These are phyloP conservation scores for Nothocercus julius DNA, from an alignment of 2,113 vertebrate genomes.

Conservation along the genomic window DNA sequence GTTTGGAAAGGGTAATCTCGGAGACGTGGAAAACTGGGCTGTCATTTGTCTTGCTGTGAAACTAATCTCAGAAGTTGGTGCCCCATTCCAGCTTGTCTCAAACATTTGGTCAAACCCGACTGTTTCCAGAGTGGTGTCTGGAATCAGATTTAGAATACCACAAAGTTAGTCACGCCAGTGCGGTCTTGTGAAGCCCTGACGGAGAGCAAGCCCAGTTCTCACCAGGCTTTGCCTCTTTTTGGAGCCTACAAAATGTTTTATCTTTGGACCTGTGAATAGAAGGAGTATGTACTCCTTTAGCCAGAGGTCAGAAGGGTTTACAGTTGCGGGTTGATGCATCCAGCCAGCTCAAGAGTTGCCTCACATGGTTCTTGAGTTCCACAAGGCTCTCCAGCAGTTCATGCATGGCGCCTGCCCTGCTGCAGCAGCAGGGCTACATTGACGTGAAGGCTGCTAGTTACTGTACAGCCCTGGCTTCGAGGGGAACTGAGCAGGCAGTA, in stretches of 20 bases:
- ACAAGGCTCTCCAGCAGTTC: not conserved
- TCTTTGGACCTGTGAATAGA: not conserved
- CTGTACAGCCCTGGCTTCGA: not conserved
- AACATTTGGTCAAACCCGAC: slow-evolving; percentile 48
- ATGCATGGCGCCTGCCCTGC: not conserved
- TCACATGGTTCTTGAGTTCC: not conserved
- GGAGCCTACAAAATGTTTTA: not conserved
- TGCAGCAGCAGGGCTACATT: not conserved
- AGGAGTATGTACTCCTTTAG: not conserved
- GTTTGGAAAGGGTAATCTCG: slow-evolving; percentile 39
- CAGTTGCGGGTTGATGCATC: not conserved
- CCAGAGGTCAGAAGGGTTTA: not conserved
- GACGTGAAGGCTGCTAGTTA: slow-evolving; percentile 20
- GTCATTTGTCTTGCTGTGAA: slow-evolving; percentile 39
- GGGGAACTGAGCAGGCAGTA: slow-evolving; percentile 7
- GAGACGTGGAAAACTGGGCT: slow-evolving; percentile 35
- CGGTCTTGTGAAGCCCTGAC: slow-evolving; percentile 19
- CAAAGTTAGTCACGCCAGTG: slow-evolving; percentile 47
- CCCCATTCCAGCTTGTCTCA: slow-evolving; percentile 28
- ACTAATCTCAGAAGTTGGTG: slow-evolving; percentile 28
- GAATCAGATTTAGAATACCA: slow-evolving; percentile 55
- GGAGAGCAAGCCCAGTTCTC: slow-evolving; percentile 20
- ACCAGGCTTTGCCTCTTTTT: not conserved
- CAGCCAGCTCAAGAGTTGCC: not conserved
- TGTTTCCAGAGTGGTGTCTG: slow-evolving; percentile 45